These are phyloP conservation scores for Borostomias antarcticus DNA, from an alignment of 2,797 vertebrate species.

Conservation along the genomic window DNA sequence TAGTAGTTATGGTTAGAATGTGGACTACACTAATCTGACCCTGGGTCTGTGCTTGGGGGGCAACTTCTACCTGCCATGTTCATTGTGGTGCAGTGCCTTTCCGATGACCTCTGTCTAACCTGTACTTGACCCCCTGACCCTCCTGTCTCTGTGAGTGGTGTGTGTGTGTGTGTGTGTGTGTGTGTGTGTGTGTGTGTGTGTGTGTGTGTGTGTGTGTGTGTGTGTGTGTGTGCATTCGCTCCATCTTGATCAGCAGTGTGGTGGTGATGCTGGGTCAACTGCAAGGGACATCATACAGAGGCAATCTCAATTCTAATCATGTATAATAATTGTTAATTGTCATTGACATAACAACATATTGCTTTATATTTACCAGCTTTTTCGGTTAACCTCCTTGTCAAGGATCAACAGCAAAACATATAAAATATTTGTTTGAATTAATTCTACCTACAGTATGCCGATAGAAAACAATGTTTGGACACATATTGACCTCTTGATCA, in stretches of 20 bases:
- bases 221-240: constrained; percentile 29
- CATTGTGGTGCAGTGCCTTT: constrained; percentile 60
- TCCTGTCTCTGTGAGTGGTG: constrained; percentile 65
- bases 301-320: background rate
- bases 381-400: no score
- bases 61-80: constrained; percentile 63
- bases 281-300: constrained; percentile 38
- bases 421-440: no score
- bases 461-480: no score
- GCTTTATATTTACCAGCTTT: no score
- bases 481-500: constrained; percentile 38
- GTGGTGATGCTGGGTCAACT: constrained; percentile 48
- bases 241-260: constrained; percentile 50
- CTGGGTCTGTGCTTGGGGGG: constrained; percentile 60
- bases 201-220: constrained; percentile 38
- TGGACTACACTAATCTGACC: constrained; percentile 15
- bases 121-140: constrained; percentile 56
- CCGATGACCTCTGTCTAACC: constrained; percentile 38
- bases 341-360: no score
- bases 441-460: no score
- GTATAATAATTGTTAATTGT: background rate
- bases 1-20: constrained; percentile 1
- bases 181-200: no score
- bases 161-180: constrained; percentile 62
- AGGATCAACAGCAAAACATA: no score